Evolutionary conservation across 2,797 vertebrate genomes (phyloP), one percentile per base, ranked within the genome.

Genomic region (Chelon labrosus): DNA sequence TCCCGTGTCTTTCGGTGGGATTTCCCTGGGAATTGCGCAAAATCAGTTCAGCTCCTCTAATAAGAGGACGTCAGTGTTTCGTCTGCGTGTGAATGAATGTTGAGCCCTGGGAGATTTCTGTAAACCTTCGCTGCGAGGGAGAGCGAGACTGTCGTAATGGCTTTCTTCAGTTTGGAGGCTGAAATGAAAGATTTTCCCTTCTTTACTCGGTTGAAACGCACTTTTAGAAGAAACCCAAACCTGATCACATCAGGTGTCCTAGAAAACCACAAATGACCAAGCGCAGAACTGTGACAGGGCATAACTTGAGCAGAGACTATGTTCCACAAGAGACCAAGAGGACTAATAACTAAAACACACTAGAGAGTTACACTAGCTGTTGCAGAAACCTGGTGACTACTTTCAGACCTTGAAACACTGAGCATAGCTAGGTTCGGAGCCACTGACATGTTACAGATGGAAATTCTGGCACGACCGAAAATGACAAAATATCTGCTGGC

Each of bases 21-120:
- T 79, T 74, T 37, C 5, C 7, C 41, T 58, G 61, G 25, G 67
- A 80, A 77, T 70, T 17, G 63, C 16, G 13, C 39, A 67, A 35
- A 41, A 83, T 73, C 12, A 66, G 8, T 78, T 76, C 46, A 50
- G 42, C 75, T 69, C 58, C 44, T 60, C 58, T 60, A 65, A 67
- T 41, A 65, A 65, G 47, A 27, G 9, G 58, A 47, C 10, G 5
- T 59, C 54, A 22, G 38, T 46, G 65, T 73, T 60, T 76, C 37
- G 65, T 77, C 52, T 11, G 41, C 25, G 67, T 56, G 10, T 71
- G 27, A 53, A 60, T 64, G 2, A 42, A 57, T 49, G 39, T 10
- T 72, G 37, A 70, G 69, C 22, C 64, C 49, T 19, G 13, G 55
- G 57, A 68, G 14, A 79, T 62, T 13, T 65, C 11, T 55, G n/a